Percentiles rank a stretch among this genome's conserved stretches.
phyloP scores from a whole-genome alignment of 1,140 invertebrate genomes.

The Panulirus ornatus region DNA sequence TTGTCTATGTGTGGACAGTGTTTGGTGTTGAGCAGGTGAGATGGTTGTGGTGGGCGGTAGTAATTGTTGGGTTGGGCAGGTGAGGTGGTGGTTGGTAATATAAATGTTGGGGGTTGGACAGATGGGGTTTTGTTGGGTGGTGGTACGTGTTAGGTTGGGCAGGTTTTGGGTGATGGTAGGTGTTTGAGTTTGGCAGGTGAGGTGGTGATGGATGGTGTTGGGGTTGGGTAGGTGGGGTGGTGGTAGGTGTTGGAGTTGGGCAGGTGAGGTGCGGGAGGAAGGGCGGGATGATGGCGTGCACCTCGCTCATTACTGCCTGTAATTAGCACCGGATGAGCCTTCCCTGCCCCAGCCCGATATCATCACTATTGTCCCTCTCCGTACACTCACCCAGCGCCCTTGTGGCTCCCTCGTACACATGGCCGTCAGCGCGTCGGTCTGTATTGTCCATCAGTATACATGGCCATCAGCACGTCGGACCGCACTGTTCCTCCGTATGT shows the following conservation, averaged over 20 bases:
- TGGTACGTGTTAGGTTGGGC: neutral
- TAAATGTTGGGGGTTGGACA: too few relatives aligned
- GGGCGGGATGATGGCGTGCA: conserved; percentile 23
- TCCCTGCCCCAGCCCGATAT: conserved; percentile 18
- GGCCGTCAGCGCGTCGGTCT: too few relatives aligned
- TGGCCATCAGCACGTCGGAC: too few relatives aligned
- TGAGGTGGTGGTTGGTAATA: neutral
- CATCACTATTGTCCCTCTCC: conserved; percentile 2
- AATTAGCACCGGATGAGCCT: conserved; percentile 37
- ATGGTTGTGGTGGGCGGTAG: neutral
- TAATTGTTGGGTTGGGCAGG: neutral
- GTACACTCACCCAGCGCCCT: neutral
- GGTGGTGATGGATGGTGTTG: neutral
- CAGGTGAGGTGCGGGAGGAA: neutral
- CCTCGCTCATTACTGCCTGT: conserved; percentile 24
- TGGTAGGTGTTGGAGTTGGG: neutral
- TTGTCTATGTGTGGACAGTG: neutral
- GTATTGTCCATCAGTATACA: too few relatives aligned
- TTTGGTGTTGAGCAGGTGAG: neutral
- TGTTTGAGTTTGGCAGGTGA: neutral
- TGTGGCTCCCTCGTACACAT: neutral
- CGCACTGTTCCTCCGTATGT: too few relatives aligned
- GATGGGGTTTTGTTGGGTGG: too few relatives aligned
- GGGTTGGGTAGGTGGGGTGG: neutral
- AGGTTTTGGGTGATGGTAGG: neutral